These are phyloP conservation scores for Arrhopalites spinosus DNA, from an alignment of 2,888 invertebrate genomes.

Conservation along the genomic window DNA sequence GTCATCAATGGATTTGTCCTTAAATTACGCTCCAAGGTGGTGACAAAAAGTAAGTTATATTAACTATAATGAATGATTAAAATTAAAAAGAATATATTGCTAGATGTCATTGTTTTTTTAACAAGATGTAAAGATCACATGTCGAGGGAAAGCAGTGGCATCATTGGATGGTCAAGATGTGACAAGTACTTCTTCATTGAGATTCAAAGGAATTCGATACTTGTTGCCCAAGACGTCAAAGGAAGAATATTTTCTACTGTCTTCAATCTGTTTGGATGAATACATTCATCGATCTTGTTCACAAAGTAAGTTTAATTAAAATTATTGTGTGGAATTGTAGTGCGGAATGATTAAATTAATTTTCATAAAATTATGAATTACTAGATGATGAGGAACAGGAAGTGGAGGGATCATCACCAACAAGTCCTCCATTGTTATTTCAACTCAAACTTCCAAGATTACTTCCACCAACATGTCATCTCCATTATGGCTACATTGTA, in stretches of 20 bases:
- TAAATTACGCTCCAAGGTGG: slow-evolving; percentile 15
- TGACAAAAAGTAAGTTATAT: slow-evolving; percentile 26
- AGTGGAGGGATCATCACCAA: not conserved
- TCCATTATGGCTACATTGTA: slow-evolving; percentile 16
- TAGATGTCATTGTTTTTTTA: not conserved
- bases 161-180: slow-evolving; percentile 25
- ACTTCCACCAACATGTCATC: slow-evolving; percentile 27
- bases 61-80: not conserved
- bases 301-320: not conserved
- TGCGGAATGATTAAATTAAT: not conserved
- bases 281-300: slow-evolving; percentile 1
- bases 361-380: not conserved
- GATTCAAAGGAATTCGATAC: slow-evolving; percentile 35
- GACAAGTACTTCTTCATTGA: slow-evolving; percentile 15
- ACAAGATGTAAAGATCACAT: slow-evolving; percentile 30
- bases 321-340: not conserved
- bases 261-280: slow-evolving; percentile 28
- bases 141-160: slow-evolving; percentile 30
- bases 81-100: not conserved
- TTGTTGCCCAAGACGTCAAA: slow-evolving; percentile 26
- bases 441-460: slow-evolving; percentile 30
- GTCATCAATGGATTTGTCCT: slow-evolving; percentile 29
- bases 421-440: slow-evolving; percentile 21
- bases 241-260: slow-evolving; percentile 31
- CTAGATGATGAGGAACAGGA: not conserved